These are phyloP conservation scores for Lithosia quadra DNA, from an alignment of 2,888 invertebrate genomes.

Conservation along the genomic window DNA sequence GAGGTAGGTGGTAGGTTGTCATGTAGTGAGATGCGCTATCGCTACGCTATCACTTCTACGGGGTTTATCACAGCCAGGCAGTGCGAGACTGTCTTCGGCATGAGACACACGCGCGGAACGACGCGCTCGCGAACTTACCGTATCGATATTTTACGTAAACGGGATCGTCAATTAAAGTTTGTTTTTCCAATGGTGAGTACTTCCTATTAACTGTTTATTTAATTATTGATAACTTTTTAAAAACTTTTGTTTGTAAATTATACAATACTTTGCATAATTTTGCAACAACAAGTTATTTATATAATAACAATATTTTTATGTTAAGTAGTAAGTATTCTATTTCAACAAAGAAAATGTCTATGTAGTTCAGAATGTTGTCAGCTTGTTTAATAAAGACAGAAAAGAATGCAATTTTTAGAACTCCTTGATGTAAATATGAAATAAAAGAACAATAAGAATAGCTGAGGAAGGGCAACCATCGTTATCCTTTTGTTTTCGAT, in stretches of 20 bases:
- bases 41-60: slow-evolving; percentile 26
- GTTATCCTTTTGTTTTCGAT: background rate
- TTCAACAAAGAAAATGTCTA: background rate
- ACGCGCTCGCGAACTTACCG: slow-evolving; percentile 32
- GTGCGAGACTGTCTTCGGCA: slow-evolving; percentile 55
- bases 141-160: slow-evolving; percentile 37
- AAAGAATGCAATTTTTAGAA: background rate
- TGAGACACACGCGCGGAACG: slow-evolving; percentile 57
- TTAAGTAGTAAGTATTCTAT: no score
- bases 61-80: slow-evolving; percentile 49
- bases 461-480: background rate
- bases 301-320: no score
- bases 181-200: slow-evolving; percentile 53
- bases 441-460: slow-evolving; percentile 1
- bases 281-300: no score
- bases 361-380: background rate
- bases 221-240: no score
- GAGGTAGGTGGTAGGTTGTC: slow-evolving; percentile 31
- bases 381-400: background rate
- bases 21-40: slow-evolving; percentile 42
- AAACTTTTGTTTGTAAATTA: no score
- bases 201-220: background rate
- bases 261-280: no score
- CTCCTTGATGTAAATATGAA: background rate
- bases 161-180: slow-evolving; percentile 56